Conservation (phyloP, 2,113 vertebrate genomes). For the Paraplagusia blochii region DNA sequence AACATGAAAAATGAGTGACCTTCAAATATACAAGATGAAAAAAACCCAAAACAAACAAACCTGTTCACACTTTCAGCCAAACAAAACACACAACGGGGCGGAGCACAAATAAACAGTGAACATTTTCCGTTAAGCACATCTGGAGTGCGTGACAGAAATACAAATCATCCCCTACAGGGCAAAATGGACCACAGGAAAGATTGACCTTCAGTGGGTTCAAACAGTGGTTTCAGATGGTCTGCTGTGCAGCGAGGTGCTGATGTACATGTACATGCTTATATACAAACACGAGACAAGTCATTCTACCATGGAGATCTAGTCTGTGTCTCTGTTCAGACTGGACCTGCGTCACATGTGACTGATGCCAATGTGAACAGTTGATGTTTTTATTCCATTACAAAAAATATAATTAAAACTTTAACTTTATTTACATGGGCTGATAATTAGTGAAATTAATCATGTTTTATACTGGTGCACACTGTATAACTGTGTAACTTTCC, state of each 20-base stretch:
- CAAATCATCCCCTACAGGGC: conserved; percentile 16
- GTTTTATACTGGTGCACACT: too few relatives aligned
- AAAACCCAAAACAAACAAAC: conserved; percentile 9
- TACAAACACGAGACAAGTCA: conserved; percentile 30
- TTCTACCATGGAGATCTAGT: conserved; percentile 35
- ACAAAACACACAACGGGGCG: neutral
- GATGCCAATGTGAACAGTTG: conserved; percentile 2
- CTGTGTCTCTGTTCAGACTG: conserved; percentile 30
- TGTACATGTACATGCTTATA: conserved; percentile 36
- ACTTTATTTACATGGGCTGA: too few relatives aligned
- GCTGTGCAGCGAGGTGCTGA: conserved; percentile 7
- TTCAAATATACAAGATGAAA: conserved; percentile 16
- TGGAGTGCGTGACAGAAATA: conserved; percentile 21
- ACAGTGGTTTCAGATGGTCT: conserved; percentile 34
- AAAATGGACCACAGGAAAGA: conserved; percentile 43
- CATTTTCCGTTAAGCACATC: conserved; percentile 17
- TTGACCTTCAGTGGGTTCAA: conserved; percentile 19
- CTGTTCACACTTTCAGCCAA: neutral
- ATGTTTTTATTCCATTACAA: conserved; percentile 54
- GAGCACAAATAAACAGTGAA: conserved; percentile 13
- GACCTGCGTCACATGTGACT: conserved; percentile 13
- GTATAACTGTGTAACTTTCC: too few relatives aligned
- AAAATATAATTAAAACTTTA: too few relatives aligned
- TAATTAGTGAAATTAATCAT: too few relatives aligned
- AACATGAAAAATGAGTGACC: conserved; percentile 35